Evolutionary conservation across 1,140 invertebrate genomes (phyloP).

Genomic region (Coptotermes formosanus): DNA sequence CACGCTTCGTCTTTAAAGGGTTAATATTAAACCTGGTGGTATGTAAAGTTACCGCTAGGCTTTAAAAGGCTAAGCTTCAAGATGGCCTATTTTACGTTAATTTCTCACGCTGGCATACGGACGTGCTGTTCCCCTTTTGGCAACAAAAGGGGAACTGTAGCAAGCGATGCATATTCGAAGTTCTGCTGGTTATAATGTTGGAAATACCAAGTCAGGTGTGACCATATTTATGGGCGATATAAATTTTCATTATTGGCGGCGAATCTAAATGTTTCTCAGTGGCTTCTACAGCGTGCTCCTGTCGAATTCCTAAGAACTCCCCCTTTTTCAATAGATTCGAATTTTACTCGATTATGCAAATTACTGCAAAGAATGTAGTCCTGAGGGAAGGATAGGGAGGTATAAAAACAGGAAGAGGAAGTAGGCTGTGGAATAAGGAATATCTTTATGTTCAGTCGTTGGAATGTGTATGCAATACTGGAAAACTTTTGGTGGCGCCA

Average conservation of each 20-base stretch:
- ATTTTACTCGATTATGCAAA: constrained; percentile 17
- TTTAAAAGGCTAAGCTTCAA: no score
- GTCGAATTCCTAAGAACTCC: neutral
- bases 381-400: neutral
- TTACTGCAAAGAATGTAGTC: neutral
- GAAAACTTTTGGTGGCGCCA: neutral
- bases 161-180: neutral
- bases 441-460: neutral
- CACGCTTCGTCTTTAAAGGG: no score
- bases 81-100: neutral
- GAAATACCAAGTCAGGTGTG: neutral
- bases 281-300: neutral
- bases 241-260: neutral
- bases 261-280: neutral
- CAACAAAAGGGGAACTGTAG: neutral
- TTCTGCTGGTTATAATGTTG: neutral
- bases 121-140: neutral
- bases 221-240: neutral
- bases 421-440: neutral
- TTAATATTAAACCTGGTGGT: no score
- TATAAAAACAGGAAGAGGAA: constrained; percentile 8
- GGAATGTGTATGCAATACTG: neutral
- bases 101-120: neutral
- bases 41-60: no score
- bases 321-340: neutral